Evolutionary conservation across 2,797 vertebrate species (phyloP).

Genomic region (Xiphophorus birchmanni): DNA sequence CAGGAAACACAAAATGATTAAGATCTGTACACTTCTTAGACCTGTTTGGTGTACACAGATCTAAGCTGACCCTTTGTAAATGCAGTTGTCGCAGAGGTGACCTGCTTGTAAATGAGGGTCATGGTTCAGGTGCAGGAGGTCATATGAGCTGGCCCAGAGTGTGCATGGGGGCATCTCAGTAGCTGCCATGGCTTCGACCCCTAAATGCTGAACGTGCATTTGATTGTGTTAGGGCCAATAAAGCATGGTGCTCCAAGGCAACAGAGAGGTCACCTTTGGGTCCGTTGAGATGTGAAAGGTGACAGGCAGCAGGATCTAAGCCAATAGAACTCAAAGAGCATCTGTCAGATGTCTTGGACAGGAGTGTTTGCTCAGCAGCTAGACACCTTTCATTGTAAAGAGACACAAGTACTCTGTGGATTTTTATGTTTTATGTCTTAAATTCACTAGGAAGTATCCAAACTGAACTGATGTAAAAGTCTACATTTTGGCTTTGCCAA

Average conservation of each 20-base stretch:
- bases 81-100: conserved; percentile 84
- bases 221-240: conserved; percentile 86
- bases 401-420: conserved; percentile 38
- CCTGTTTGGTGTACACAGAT: conserved; percentile 74
- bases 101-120: conserved; percentile 85
- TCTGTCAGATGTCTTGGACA: conserved; percentile 80
- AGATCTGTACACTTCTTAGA: conserved; percentile 70
- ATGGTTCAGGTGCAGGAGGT: conserved; percentile 80
- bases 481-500: conserved; percentile 6
- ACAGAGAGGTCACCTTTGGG: conserved; percentile 79
- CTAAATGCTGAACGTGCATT: conserved; percentile 85
- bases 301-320: conserved; percentile 82
- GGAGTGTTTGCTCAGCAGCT: conserved; percentile 84
- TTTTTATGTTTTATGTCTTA: conserved; percentile 7
- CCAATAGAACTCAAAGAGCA: conserved; percentile 82
- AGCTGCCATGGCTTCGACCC: conserved; percentile 72
- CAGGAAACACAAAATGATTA: conserved; percentile 73
- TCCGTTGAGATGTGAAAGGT: conserved; percentile 83
- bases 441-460: neutral
- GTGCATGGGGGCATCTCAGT: conserved; percentile 68
- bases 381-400: conserved; percentile 61
- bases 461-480: conserved; percentile 7
- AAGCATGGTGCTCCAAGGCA: conserved; percentile 74
- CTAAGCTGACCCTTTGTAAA: conserved; percentile 84
- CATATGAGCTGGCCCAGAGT: conserved; percentile 70